phyloP scores from a whole-genome alignment of 2,888 invertebrate genomes.

The Stictocephala bisonia region DNA sequence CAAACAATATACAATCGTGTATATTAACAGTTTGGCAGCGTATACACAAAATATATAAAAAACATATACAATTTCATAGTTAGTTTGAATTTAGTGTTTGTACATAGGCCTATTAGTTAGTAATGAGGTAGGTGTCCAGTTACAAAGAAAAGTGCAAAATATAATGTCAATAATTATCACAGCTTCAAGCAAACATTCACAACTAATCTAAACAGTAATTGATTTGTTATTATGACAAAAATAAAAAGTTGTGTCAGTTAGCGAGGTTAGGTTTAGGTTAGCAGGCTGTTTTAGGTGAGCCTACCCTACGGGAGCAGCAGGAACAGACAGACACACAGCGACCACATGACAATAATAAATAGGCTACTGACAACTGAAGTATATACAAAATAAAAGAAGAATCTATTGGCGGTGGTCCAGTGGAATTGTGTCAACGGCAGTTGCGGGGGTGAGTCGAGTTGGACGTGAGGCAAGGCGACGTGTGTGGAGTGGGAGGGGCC shows the following conservation, averaged over 20 bases:
- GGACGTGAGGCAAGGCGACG: constrained; percentile 53
- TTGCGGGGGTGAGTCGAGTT: constrained; percentile 39
- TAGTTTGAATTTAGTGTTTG: no score
- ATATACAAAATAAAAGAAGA: constrained; percentile 60
- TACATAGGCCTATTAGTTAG: no score
- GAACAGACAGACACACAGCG: constrained; percentile 59
- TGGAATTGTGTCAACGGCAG: constrained; percentile 45
- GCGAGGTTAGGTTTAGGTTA: constrained; percentile 31
- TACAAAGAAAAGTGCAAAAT: not conserved
- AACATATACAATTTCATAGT: no score
- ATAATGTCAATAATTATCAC: constrained; percentile 36
- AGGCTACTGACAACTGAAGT: constrained; percentile 60
- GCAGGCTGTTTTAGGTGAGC: constrained; percentile 42
- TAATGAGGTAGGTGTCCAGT: no score
- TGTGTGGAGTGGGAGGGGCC: constrained; percentile 57
- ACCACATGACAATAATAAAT: constrained; percentile 61
- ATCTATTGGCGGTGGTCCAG: constrained; percentile 53
- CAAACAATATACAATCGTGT: no score
- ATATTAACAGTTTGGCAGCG: no score
- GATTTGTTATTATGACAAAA: constrained; percentile 35
- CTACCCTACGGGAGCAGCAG: constrained; percentile 57
- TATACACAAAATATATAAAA: no score
- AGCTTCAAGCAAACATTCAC: constrained; percentile 41
- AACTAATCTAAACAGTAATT: constrained; percentile 38
- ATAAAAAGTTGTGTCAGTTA: constrained; percentile 36